These are phyloP conservation scores for Amphipoea oculea DNA, from an alignment of 2,888 invertebrate genomes.

Conservation along the genomic window DNA sequence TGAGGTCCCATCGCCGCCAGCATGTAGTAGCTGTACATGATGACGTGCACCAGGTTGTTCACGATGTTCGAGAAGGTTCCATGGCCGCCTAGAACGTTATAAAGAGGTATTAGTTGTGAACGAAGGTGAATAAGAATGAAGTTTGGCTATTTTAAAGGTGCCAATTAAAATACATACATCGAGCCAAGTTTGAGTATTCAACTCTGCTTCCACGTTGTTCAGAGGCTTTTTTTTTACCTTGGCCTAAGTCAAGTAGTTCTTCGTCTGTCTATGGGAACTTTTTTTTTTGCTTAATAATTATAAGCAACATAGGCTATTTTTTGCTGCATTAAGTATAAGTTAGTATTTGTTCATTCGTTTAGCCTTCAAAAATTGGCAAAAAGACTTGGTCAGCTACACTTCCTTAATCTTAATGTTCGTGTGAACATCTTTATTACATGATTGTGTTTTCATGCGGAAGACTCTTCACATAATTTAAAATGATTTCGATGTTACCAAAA, in stretches of 20 bases:
- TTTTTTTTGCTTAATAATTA: too few species aligned
- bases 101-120: neutral
- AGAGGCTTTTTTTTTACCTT: neutral
- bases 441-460: constrained; percentile 19
- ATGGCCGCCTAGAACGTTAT: constrained; percentile 93
- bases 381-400: neutral
- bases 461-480: neutral
- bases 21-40: constrained; percentile 97
- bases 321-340: neutral
- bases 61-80: constrained; percentile 96
- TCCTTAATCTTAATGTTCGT: constrained; percentile 10
- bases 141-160: neutral
- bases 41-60: constrained; percentile 96
- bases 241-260: neutral
- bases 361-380: neutral
- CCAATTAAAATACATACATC: neutral
- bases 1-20: constrained; percentile 96
- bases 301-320: neutral
- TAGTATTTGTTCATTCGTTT: neutral
- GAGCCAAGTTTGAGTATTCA: neutral
- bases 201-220: neutral
- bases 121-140: neutral
- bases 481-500: neutral
- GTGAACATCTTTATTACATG: neutral
- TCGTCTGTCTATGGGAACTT: neutral